Evolutionary conservation across 2,888 invertebrate species (phyloP).

Genomic region (Dolomedes plantarius): DNA sequence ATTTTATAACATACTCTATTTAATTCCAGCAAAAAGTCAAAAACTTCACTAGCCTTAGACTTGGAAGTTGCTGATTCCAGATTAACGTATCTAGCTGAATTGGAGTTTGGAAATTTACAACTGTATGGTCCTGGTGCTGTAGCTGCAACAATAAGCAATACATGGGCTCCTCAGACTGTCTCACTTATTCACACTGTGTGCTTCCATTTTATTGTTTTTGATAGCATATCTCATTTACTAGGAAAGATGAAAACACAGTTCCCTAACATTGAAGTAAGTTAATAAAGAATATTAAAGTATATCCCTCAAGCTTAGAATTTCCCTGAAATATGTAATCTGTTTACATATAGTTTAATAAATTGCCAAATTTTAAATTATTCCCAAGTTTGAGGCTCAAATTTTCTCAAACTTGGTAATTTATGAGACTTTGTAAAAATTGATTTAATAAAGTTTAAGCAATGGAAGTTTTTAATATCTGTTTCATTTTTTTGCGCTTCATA

Average conservation of each 20-base stretch:
- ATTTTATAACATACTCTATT: too few relatives aligned
- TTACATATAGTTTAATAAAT: too few relatives aligned
- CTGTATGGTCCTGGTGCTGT: conserved; percentile 70
- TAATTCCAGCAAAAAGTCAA: conserved; percentile 51
- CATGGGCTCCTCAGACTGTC: conserved; percentile 82
- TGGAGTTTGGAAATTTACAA: conserved; percentile 63
- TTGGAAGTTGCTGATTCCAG: conserved; percentile 61
- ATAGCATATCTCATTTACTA: conserved; percentile 85
- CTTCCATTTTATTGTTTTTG: conserved; percentile 92
- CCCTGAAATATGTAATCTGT: too few relatives aligned
- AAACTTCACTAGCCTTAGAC: conserved; percentile 50
- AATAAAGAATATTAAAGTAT: too few relatives aligned
- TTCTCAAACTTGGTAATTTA: too few relatives aligned
- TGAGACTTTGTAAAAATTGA: too few relatives aligned
- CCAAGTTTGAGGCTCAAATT: too few relatives aligned
- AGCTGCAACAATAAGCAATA: conserved; percentile 54
- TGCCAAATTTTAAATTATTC: too few relatives aligned
- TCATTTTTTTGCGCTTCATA: too few relatives aligned
- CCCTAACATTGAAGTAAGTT: conserved; percentile 83
- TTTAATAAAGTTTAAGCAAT: too few relatives aligned
- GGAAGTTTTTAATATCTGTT: too few relatives aligned
- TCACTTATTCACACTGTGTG: conserved; percentile 88
- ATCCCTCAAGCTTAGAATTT: too few relatives aligned
- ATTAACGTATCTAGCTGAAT: conserved; percentile 63
- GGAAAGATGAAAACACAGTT: conserved; percentile 87